A percentile compares a stretch with the other conserved stretches of the same genome.
Conservation (phyloP, 2,113 vertebrate species). For the Cyphomyrus plagiostoma region DNA sequence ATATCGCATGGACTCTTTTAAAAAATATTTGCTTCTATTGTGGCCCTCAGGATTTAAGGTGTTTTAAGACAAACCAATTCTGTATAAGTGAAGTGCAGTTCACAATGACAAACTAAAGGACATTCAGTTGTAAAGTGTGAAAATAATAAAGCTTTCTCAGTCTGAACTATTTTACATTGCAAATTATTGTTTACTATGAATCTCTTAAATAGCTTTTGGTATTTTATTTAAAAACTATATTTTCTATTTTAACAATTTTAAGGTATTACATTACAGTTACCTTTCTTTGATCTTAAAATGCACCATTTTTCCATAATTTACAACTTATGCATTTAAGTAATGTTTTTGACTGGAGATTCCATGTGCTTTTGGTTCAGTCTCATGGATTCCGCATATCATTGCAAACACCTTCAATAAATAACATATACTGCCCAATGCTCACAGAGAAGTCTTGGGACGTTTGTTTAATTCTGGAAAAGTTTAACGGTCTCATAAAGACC, state of each 20-base stretch:
- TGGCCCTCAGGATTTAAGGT: not conserved
- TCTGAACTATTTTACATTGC: not conserved
- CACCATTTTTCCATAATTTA: not conserved
- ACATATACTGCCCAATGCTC: not conserved
- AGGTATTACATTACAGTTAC: not conserved
- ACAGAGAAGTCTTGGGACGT: not conserved
- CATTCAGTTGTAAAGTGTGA: not conserved
- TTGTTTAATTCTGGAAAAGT: not conserved
- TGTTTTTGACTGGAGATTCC: not conserved
- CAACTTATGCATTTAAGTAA: not conserved
- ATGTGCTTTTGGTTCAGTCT: not conserved
- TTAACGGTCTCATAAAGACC: not conserved
- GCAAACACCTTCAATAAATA: not conserved
- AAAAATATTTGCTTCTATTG: not conserved
- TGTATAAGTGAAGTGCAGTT: not conserved
- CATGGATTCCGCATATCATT: not conserved
- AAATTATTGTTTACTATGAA: not conserved
- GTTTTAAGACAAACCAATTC: not conserved
- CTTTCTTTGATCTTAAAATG: not conserved
- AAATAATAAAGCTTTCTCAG: not conserved
- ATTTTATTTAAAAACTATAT: not conserved
- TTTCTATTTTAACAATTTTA: not conserved
- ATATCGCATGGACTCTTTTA: not conserved
- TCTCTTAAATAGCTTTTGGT: not conserved
- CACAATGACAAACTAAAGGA: not conserved